Conservation (phyloP, 2,888 invertebrate species). For the Ariolimax columbianus region DNA sequence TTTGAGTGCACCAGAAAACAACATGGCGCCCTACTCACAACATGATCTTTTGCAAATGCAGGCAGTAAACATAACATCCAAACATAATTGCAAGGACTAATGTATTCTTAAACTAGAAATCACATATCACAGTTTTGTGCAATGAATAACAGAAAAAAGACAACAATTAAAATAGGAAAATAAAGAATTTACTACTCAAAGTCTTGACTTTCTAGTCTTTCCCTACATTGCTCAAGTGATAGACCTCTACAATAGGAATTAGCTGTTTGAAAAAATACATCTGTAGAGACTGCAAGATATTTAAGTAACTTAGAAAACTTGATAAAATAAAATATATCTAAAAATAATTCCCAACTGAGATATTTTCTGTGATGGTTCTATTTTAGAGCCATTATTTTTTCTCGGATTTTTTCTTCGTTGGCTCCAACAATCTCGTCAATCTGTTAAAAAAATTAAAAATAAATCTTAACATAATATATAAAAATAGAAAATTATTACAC, state of each 20-base stretch:
- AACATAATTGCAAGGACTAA: background rate
- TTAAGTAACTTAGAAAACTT: background rate
- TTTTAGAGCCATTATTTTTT: slow-evolving; percentile 37
- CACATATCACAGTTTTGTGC: background rate
- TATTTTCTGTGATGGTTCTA: background rate
- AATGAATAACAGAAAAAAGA: background rate
- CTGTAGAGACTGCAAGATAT: background rate
- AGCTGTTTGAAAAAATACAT: background rate
- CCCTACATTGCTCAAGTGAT: background rate
- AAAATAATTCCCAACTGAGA: background rate
- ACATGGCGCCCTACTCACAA: background rate
- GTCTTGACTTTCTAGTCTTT: background rate
- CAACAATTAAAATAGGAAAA: background rate
- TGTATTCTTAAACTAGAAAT: too few species aligned
- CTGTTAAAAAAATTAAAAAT: slow-evolving; percentile 14
- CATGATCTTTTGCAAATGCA: background rate
- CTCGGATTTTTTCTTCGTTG: slow-evolving; percentile 30
- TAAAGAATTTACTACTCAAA: background rate
- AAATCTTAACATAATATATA: background rate
- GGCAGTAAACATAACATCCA: background rate
- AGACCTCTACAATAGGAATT: background rate
- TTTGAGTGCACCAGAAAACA: background rate
- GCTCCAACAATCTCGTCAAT: slow-evolving; percentile 46
- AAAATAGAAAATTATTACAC: background rate
- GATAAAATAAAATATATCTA: background rate